Conservation (phyloP, 2,888 invertebrate genomes). For the Xanthostigma xanthostigma region DNA sequence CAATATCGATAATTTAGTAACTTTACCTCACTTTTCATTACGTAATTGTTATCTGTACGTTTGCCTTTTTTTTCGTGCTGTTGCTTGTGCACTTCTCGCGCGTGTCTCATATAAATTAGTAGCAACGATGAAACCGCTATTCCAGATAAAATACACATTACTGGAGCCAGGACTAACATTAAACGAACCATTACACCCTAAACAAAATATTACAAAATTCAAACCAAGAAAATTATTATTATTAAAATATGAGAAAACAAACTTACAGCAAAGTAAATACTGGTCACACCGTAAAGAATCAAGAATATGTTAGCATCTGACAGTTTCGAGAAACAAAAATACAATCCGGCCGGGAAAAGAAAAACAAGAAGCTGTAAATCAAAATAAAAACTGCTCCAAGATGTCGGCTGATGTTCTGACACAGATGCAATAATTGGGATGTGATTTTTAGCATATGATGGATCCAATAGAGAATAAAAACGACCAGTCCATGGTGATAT, state of each 20-base stretch:
- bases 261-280: constrained; percentile 93
- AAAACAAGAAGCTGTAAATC: constrained; percentile 93
- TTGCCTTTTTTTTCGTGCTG: constrained; percentile 47
- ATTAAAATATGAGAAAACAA: not conserved
- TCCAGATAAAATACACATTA: constrained; percentile 95
- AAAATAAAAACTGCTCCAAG: constrained; percentile 97
- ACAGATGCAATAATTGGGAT: constrained; percentile 97
- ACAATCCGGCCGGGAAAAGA: constrained; percentile 90
- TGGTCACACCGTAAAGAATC: constrained; percentile 92
- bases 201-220: constrained; percentile 10
- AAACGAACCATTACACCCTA: constrained; percentile 98
- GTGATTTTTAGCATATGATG: constrained; percentile 95
- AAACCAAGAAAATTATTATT: too few species aligned
- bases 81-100: constrained; percentile 52
- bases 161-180: constrained; percentile 94
- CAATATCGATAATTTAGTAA: not conserved
- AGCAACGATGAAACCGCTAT: constrained; percentile 83
- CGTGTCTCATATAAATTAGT: constrained; percentile 71
- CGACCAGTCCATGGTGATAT: constrained; percentile 97
- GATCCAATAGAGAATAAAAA: constrained; percentile 91
- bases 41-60: constrained; percentile 57
- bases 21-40: constrained; percentile 63
- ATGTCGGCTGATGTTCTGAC: constrained; percentile 96
- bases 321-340: constrained; percentile 88
- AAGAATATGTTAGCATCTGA: constrained; percentile 96